A percentile compares a stretch with the other conserved stretches of the same genome.
Conservation (phyloP, 2,113 vertebrate species). For the Tricholaema leucomelas region DNA sequence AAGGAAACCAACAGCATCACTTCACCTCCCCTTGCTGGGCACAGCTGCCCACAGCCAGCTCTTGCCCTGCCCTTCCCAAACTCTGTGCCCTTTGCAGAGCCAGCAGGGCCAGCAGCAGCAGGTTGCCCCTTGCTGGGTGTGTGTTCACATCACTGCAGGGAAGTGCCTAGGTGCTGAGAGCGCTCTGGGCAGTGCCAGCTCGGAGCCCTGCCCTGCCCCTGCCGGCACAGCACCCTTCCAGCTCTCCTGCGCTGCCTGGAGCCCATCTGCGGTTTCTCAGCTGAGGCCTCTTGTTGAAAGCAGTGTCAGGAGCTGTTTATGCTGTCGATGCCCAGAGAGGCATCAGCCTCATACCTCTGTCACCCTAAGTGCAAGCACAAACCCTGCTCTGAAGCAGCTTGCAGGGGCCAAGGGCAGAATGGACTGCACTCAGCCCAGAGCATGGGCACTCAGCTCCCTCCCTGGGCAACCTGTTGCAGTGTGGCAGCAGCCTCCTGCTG, state of each 20-base stretch:
- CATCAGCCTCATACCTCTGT: background rate
- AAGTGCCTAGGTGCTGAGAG: background rate
- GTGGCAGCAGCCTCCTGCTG: no score
- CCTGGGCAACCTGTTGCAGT: no score
- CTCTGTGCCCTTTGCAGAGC: background rate
- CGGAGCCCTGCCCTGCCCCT: background rate
- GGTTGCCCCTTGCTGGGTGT: fast-evolving
- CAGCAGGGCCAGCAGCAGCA: background rate
- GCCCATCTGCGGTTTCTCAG: background rate
- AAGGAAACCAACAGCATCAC: background rate
- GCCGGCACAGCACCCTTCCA: background rate
- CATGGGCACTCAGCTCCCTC: no score
- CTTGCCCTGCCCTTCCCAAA: background rate
- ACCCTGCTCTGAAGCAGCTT: background rate
- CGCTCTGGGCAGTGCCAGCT: background rate
- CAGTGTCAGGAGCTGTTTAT: background rate
- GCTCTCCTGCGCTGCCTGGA: background rate
- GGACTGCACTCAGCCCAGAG: background rate
- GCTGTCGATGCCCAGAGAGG: background rate
- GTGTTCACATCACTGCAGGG: background rate
- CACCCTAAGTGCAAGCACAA: background rate
- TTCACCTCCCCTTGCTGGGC: background rate
- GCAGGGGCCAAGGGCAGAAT: background rate
- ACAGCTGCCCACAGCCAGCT: background rate
- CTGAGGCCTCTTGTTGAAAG: background rate